A percentile compares a stretch with the other conserved stretches of the same genome.
These are phyloP conservation scores for Mactromeris polynyma DNA, from an alignment of 2,888 invertebrate genomes.

Conservation along the genomic window DNA sequence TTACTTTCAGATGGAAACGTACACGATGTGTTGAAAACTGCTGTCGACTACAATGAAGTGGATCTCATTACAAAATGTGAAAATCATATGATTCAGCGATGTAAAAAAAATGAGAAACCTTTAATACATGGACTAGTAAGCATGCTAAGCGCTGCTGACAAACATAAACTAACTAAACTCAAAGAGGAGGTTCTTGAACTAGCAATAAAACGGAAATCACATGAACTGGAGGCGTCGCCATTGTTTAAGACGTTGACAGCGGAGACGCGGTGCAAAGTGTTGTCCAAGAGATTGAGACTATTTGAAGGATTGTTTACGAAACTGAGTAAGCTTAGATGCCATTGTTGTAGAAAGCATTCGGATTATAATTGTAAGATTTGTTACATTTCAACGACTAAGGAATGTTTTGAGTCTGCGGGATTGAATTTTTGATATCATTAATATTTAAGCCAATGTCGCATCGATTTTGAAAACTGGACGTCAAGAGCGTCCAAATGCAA, in stretches of 20 bases:
- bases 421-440: slow-evolving; percentile 47
- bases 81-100: slow-evolving; percentile 61
- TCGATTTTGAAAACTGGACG: not conserved
- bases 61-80: slow-evolving; percentile 62
- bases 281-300: slow-evolving; percentile 61
- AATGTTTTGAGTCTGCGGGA: slow-evolving; percentile 63
- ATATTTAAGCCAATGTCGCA: not conserved
- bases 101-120: slow-evolving; percentile 67
- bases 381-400: slow-evolving; percentile 62
- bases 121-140: slow-evolving; percentile 65
- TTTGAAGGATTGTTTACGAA: slow-evolving; percentile 67
- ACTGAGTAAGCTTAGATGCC: slow-evolving; percentile 65
- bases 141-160: slow-evolving; percentile 68
- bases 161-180: slow-evolving; percentile 63
- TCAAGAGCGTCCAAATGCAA: too few relatives aligned
- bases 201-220: slow-evolving; percentile 65
- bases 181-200: slow-evolving; percentile 67
- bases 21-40: slow-evolving; percentile 61
- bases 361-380: slow-evolving; percentile 72
- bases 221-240: slow-evolving; percentile 68
- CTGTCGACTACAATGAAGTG: slow-evolving; percentile 61
- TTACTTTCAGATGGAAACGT: slow-evolving; percentile 64
- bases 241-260: slow-evolving; percentile 62
- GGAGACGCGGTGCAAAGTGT: slow-evolving; percentile 63
- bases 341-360: slow-evolving; percentile 69